Conservation (phyloP, 2,888 invertebrate species). For the Horisme vitalbata region DNA sequence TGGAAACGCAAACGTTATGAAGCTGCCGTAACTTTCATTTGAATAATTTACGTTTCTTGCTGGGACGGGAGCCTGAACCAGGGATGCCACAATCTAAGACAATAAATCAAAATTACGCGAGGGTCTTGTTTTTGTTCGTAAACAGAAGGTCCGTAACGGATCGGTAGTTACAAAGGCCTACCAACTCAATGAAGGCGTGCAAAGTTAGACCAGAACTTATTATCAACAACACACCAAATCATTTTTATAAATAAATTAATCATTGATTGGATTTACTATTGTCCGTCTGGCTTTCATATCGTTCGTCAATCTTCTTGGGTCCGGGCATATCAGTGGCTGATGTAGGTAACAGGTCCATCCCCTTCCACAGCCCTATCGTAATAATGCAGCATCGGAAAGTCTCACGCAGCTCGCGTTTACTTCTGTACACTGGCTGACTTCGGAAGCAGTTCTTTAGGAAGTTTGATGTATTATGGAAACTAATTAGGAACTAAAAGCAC, state of each 20-base stretch:
- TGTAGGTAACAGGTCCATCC: too few species aligned
- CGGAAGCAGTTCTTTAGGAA: constrained; percentile 3
- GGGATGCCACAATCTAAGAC: constrained; percentile 8
- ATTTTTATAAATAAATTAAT: too few species aligned
- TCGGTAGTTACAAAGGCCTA: too few species aligned
- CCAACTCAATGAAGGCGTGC: too few species aligned
- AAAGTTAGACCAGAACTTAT: too few species aligned
- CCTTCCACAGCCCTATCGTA: constrained; percentile 14
- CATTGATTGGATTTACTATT: too few species aligned
- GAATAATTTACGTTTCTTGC: constrained; percentile 42
- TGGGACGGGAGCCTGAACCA: constrained; percentile 15
- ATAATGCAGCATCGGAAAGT: constrained; percentile 27
- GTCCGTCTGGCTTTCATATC: too few species aligned
- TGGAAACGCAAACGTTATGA: constrained; percentile 20
- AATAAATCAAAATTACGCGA: constrained; percentile 10
- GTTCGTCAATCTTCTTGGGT: too few species aligned
- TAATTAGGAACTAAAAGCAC: not conserved
- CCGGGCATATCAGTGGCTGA: too few species aligned
- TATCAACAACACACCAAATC: too few species aligned
- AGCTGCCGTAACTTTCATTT: constrained; percentile 35
- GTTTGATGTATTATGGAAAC: constrained; percentile 3
- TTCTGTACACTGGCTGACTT: constrained; percentile 8
- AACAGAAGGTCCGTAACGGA: not conserved
- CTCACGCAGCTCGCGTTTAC: constrained; percentile 19
- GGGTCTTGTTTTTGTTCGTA: constrained; percentile 5